Base-by-base conservation (phyloP, 2,113 vertebrate species). In the Pyxicephalus adspersus region DNA sequence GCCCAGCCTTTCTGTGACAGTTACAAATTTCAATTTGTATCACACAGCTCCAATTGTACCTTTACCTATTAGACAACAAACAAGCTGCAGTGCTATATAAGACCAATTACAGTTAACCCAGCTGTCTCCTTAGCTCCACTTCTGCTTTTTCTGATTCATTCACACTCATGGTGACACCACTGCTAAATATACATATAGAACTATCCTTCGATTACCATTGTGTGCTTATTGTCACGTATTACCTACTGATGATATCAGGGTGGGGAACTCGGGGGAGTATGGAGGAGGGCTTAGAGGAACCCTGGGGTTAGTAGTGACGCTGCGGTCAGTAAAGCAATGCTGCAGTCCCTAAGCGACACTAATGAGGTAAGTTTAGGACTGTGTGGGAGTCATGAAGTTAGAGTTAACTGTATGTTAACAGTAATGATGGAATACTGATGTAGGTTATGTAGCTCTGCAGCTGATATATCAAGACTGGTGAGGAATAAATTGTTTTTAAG, bases 141-240 rank as follows among this genome's bases (percentile, higher is more conserved):
- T 15, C 54, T 3, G 29, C 23, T 45, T 17, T 26, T 2, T 19
- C 22, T 74, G 54, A 74, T 60, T 74, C 71, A 74, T 74, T n/a
- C 52, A 29, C 0, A 31, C 8, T 15, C 7, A 9, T 15, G 5
- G n/a, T 51, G 22, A 68, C 66, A 68, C 17, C 11, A 23, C 66
- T 26, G 52, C 71, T 58, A 74, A 74, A 74, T 74, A 74, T 74
- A 74, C 51, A 58, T 72, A 57, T 13, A 45, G 38, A 45, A 13
- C 38, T 38, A 1, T 34, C 19, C 22, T 22, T 58, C 13, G 23
- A 74, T 74, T 74, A 28, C n/a, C 23, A 28, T 16, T 1, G 26
- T 22, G 58, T 17, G 54, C 19, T 74, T 74, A 29, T 58, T 74
- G 54, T 74, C 71, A 74, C 71, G 71, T 31, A 58, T 15, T 38